Conservation (phyloP, 2,888 invertebrate genomes). For the Chrysolina haemoptera region DNA sequence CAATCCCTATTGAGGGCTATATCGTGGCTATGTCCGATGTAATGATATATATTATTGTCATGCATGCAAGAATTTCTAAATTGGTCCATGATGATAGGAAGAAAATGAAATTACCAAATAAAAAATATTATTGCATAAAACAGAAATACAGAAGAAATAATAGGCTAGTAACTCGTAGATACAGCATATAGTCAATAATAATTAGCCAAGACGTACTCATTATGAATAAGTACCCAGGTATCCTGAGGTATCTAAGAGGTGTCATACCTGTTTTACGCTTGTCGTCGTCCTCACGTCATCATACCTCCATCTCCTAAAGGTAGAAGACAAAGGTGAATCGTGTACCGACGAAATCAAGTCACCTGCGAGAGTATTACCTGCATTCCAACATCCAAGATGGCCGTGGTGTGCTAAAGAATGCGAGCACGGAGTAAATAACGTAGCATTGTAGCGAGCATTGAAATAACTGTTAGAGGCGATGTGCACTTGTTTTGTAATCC, state of each 20-base stretch:
- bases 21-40: no score
- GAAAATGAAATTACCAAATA: not conserved
- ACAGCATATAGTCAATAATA: conserved; percentile 9
- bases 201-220: conserved; percentile 11
- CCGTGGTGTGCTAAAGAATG: conserved; percentile 63
- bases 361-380: conserved; percentile 60
- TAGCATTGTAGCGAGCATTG: conserved; percentile 36
- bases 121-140: not conserved
- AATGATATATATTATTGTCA: not conserved
- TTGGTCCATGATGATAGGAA: conserved; percentile 8
- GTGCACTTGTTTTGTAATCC: conserved; percentile 57
- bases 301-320: conserved; percentile 43
- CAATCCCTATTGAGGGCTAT: no score
- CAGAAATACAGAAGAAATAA: not conserved
- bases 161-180: not conserved
- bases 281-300: conserved; percentile 35
- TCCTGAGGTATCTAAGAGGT: conserved; percentile 16
- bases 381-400: conserved; percentile 66
- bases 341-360: conserved; percentile 49
- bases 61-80: conserved; percentile 2
- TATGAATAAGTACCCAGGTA: conserved; percentile 21
- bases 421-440: conserved; percentile 61
- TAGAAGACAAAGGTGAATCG: conserved; percentile 48
- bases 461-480: conserved; percentile 61
- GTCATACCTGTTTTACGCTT: conserved; percentile 13